These are phyloP conservation scores for Enteromius viviparus DNA, from an alignment of 2,797 vertebrate species.

Conservation along the genomic window DNA sequence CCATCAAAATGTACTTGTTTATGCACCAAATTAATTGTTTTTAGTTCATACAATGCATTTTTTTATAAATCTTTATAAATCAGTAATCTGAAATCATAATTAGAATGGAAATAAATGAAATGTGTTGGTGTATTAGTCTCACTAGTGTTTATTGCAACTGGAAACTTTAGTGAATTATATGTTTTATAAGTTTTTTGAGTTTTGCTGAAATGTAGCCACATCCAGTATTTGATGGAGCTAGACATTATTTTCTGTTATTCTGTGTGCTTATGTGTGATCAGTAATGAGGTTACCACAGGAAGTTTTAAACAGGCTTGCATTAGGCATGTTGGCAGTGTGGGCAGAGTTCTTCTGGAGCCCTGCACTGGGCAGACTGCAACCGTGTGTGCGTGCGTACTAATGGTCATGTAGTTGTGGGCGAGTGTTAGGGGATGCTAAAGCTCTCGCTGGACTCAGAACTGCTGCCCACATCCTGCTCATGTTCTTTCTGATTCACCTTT, in stretches of 20 bases:
- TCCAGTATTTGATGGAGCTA: not conserved
- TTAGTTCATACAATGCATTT: not conserved
- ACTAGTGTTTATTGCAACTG: not conserved
- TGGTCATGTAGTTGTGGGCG: conserved; percentile 44
- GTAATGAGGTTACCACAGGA: conserved; percentile 57
- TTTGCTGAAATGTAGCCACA: not conserved
- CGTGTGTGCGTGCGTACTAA: conserved; percentile 39
- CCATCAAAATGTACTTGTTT: not conserved
- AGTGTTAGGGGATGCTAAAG: not conserved
- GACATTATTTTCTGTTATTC: not conserved
- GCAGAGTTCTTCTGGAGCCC: conserved; percentile 12
- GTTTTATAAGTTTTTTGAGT: not conserved
- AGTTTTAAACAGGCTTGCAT: conserved; percentile 20
- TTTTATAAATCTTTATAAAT: not conserved
- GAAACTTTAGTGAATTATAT: not conserved
- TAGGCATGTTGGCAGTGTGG: conserved; percentile 10
- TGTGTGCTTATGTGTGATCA: conserved; percentile 28
- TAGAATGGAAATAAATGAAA: not conserved
- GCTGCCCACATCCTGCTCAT: conserved; percentile 49
- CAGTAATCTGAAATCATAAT: not conserved
- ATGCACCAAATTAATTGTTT: not conserved
- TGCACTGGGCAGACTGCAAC: conserved; percentile 30
- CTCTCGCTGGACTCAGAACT: conserved; percentile 28
- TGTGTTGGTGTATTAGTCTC: not conserved
- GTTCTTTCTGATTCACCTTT: conserved; percentile 58